phyloP scores from a whole-genome alignment of 2,888 invertebrate genomes.

The Tineola bisselliella region DNA sequence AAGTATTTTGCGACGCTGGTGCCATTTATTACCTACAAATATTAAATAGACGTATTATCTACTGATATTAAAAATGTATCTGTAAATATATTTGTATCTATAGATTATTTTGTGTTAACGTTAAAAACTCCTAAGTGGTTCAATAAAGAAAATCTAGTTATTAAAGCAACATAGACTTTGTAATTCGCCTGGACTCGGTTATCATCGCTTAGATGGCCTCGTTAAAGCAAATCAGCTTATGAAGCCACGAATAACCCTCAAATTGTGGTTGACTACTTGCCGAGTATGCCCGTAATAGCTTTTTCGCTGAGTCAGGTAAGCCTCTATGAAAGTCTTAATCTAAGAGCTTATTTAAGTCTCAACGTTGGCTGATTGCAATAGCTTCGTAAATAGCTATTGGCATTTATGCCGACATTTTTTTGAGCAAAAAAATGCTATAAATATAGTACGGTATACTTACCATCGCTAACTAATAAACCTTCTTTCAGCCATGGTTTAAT shows the following conservation, averaged over 20 bases:
- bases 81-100: no score
- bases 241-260: not conserved
- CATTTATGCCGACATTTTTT: not conserved
- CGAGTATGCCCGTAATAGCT: not conserved
- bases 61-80: no score
- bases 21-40: slow-evolving; percentile 13
- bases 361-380: not conserved
- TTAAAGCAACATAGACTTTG: not conserved
- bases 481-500: slow-evolving; percentile 61
- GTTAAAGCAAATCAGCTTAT: not conserved
- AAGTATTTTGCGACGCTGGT: slow-evolving; percentile 13
- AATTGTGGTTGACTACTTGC: not conserved
- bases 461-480: slow-evolving; percentile 59
- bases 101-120: no score
- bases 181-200: not conserved
- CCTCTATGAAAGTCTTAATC: not conserved
- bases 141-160: not conserved
- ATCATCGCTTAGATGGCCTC: not conserved
- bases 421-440: no score
- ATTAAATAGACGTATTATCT: no score
- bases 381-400: not conserved
- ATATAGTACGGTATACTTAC: no score
- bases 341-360: not conserved
- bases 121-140: not conserved
- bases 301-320: not conserved